Conservation (phyloP, 2,888 invertebrate genomes). For the Lepidochrysops patricia region DNA sequence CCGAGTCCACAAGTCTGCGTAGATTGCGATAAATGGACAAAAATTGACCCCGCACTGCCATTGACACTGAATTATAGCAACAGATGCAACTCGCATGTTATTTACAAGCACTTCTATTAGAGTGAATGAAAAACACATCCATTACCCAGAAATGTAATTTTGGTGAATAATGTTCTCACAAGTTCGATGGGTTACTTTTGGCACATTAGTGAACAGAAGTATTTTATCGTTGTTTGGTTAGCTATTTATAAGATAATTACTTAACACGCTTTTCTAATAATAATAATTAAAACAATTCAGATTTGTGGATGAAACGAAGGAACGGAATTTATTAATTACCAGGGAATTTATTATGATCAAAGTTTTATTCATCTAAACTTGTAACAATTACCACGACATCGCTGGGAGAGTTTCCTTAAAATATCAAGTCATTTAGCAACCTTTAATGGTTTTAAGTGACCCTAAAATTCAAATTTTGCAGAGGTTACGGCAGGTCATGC, state of each 20-base stretch:
- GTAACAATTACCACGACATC: not conserved
- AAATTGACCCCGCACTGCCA: slow-evolving; percentile 26
- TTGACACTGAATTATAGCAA: slow-evolving; percentile 27
- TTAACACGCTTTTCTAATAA: too few relatives aligned
- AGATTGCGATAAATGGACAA: slow-evolving; percentile 23
- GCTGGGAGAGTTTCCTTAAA: not conserved
- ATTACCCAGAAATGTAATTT: not conserved
- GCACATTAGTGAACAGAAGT: too few relatives aligned
- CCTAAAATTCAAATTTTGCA: not conserved
- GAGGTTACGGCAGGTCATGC: not conserved
- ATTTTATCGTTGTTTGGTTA: too few relatives aligned
- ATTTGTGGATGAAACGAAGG: not conserved
- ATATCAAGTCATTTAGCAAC: not conserved
- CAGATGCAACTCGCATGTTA: slow-evolving; percentile 16
- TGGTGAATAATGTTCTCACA: not conserved
- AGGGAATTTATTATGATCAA: not conserved
- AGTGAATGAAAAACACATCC: not conserved
- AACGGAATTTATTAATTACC: not conserved
- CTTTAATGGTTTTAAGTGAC: not conserved
- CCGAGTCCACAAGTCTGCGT: slow-evolving; percentile 23
- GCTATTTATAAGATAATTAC: too few relatives aligned
- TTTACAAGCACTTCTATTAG: not conserved
- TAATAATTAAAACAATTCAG: not conserved
- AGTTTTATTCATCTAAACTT: not conserved
- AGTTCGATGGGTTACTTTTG: not conserved